These are phyloP conservation scores for Garra rufa DNA, from an alignment of 2,113 vertebrate species.

Conservation along the genomic window DNA sequence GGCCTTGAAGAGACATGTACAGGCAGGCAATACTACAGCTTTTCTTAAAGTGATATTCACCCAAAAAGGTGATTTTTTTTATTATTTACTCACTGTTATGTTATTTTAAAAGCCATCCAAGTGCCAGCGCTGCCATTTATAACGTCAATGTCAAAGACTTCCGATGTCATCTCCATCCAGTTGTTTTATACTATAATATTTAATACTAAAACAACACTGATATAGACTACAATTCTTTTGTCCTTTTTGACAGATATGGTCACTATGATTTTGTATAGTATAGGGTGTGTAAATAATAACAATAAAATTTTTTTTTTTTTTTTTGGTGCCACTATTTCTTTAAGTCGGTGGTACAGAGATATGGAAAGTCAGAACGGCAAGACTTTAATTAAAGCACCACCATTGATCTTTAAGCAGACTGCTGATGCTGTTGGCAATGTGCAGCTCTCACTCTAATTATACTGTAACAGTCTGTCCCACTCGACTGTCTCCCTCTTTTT, in stretches of 20 bases:
- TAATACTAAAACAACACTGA: too few species aligned
- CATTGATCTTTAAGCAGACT: slow-evolving; percentile 60
- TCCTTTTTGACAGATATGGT: too few species aligned
- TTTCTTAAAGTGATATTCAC: background rate
- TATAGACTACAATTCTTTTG: too few species aligned
- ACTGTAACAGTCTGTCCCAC: slow-evolving; percentile 57
- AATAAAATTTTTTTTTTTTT: background rate
- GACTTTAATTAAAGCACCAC: slow-evolving; percentile 59
- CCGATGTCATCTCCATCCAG: background rate
- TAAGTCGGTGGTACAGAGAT: background rate
- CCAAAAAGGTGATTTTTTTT: background rate
- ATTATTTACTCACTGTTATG: background rate
- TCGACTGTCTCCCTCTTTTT: slow-evolving; percentile 30
- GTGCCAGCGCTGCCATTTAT: too few species aligned
- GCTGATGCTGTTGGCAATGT: slow-evolving; percentile 49
- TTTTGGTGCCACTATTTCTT: background rate
- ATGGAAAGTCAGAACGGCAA: background rate
- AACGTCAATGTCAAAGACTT: too few species aligned
- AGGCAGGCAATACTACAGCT: background rate
- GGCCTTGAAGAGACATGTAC: slow-evolving; percentile 8
- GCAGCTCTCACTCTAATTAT: slow-evolving; percentile 65
- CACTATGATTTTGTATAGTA: too few species aligned
- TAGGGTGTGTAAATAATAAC: background rate
- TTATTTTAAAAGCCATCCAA: background rate
- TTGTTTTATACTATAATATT: too few species aligned